These are phyloP conservation scores for Cremastinae sp. DNA, from an alignment of 2,888 invertebrate genomes.

Conservation along the genomic window DNA sequence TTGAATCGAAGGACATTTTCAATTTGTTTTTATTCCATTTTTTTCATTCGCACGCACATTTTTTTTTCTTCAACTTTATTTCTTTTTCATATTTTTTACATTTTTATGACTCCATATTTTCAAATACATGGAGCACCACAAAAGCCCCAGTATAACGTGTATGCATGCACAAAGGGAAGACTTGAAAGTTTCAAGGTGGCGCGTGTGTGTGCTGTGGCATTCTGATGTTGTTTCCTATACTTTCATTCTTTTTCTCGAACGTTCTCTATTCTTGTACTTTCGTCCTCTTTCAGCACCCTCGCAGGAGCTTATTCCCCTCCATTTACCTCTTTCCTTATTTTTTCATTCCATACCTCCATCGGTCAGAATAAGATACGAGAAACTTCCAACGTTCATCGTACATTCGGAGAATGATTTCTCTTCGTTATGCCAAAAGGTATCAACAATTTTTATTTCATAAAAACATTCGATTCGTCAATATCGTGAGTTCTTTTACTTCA, in stretches of 20 bases:
- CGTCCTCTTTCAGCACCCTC: conserved; percentile 34
- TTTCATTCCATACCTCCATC: too few relatives aligned
- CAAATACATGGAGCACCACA: conserved; percentile 35
- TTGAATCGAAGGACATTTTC: conserved; percentile 53
- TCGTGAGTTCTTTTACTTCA: too few relatives aligned
- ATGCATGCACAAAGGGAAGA: conserved; percentile 40
- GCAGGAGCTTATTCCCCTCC: conserved; percentile 58
- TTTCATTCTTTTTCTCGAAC: conserved; percentile 43
- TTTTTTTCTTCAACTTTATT: conserved; percentile 7
- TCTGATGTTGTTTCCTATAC: too few relatives aligned
- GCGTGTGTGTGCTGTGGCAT: too few relatives aligned
- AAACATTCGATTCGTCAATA: too few relatives aligned
- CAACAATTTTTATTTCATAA: too few relatives aligned
- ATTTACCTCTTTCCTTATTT: conserved; percentile 21
- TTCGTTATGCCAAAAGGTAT: too few relatives aligned
- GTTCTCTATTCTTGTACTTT: conserved; percentile 45
- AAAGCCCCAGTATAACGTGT: conserved; percentile 13
- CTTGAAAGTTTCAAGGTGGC: conserved; percentile 47
- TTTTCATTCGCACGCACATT: neutral
- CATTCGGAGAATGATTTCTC: too few relatives aligned
- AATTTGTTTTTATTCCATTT: neutral
- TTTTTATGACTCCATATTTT: conserved; percentile 55
- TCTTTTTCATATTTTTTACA: conserved; percentile 31
- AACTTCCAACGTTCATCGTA: too few relatives aligned
- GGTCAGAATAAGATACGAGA: too few relatives aligned